A percentile compares a stretch with the other conserved stretches of the same genome.
These are phyloP conservation scores for Corythoichthys haematopterus DNA, from an alignment of 2,113 vertebrate genomes.

Conservation along the genomic window DNA sequence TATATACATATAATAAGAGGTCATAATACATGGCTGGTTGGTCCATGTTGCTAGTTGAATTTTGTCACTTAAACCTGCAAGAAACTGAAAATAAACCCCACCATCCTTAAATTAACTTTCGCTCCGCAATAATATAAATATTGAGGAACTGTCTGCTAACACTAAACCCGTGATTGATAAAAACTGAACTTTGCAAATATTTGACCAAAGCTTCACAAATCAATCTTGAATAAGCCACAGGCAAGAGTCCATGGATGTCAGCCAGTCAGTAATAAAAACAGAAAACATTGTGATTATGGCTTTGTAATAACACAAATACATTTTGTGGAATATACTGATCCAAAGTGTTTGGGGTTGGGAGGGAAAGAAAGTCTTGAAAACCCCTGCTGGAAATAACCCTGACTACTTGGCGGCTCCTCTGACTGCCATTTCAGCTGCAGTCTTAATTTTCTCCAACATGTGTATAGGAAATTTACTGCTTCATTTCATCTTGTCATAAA, in stretches of 20 bases:
- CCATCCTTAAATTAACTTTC: slow-evolving; percentile 12
- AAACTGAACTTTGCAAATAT: slow-evolving; percentile 44
- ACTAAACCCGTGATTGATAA: slow-evolving; percentile 21
- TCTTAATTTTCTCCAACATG: slow-evolving; percentile 68
- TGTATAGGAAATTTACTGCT: slow-evolving; percentile 68
- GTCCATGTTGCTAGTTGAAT: neutral
- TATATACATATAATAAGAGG: neutral
- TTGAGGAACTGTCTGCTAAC: slow-evolving; percentile 15
- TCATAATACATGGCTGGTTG: neutral
- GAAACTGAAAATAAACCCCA: neutral
- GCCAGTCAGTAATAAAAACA: slow-evolving; percentile 31
- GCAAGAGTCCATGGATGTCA: slow-evolving; percentile 58
- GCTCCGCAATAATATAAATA: slow-evolving; percentile 21
- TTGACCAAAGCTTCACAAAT: slow-evolving; percentile 56
- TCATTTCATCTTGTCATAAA: slow-evolving; percentile 64
- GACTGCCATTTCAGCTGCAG: slow-evolving; percentile 48
- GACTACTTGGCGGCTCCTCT: slow-evolving; percentile 45
- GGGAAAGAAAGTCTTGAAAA: slow-evolving; percentile 22
- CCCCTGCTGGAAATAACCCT: slow-evolving; percentile 55
- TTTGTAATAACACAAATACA: slow-evolving; percentile 60
- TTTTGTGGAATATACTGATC: slow-evolving; percentile 53
- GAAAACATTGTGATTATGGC: slow-evolving; percentile 56
- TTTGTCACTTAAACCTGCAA: neutral
- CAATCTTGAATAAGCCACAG: slow-evolving; percentile 53
- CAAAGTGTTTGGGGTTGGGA: slow-evolving; percentile 38